These are phyloP conservation scores for Helicorthomorpha holstii DNA, from an alignment of 1,140 invertebrate genomes.

Conservation along the genomic window DNA sequence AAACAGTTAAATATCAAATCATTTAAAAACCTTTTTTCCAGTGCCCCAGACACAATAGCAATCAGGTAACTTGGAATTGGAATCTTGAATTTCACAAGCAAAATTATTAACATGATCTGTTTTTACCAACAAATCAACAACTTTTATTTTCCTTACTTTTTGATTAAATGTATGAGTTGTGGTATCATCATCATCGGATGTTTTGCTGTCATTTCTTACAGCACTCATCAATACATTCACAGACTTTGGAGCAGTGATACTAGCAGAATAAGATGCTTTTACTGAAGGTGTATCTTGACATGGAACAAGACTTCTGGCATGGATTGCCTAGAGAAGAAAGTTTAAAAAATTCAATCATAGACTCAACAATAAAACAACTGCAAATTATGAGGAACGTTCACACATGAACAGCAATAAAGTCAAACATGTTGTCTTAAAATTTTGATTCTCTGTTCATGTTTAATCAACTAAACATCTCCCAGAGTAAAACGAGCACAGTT, in stretches of 20 bases:
- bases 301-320: constrained; percentile 69
- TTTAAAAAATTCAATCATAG: constrained; percentile 2
- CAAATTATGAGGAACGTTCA: too few relatives aligned
- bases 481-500: too few relatives aligned
- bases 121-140: constrained; percentile 53
- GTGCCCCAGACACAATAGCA: constrained; percentile 67
- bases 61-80: constrained; percentile 51
- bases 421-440: neutral
- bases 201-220: constrained; percentile 29
- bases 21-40: constrained; percentile 39
- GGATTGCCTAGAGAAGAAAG: constrained; percentile 50
- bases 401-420: neutral
- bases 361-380: too few relatives aligned
- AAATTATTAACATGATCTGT: neutral
- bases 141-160: constrained; percentile 17
- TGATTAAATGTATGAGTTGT: constrained; percentile 7
- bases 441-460: too few relatives aligned
- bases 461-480: too few relatives aligned
- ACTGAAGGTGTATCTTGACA: constrained; percentile 89
- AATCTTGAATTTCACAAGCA: constrained; percentile 20
- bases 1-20: neutral
- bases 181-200: neutral
- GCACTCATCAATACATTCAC: constrained; percentile 83
- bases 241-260: constrained; percentile 49
- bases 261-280: constrained; percentile 69